Conservation (phyloP, 1,140 invertebrate species). For the Halesus radiatus region DNA sequence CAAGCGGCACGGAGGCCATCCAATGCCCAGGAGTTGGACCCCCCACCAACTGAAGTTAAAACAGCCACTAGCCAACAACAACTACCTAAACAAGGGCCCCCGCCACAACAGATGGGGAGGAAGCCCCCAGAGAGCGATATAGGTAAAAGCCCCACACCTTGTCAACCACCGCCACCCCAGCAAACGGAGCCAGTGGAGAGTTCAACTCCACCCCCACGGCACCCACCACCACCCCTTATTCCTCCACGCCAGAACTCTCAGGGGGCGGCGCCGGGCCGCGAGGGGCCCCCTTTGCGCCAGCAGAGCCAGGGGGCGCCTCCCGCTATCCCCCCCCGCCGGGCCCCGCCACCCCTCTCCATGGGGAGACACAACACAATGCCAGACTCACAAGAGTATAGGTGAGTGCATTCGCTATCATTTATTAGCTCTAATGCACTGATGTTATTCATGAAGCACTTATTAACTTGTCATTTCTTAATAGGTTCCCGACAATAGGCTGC, state of each 20-base stretch:
- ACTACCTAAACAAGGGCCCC: conserved; percentile 47
- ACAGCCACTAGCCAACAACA: conserved; percentile 54
- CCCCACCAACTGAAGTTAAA: conserved; percentile 59
- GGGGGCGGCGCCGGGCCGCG: neutral
- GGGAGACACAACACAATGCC: conserved; percentile 56
- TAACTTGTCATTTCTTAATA: no score
- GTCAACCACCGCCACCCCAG: neutral
- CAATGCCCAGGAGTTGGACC: conserved; percentile 57
- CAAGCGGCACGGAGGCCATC: conserved; percentile 64
- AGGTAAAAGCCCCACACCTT: conserved; percentile 25
- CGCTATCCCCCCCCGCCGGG: conserved; percentile 65
- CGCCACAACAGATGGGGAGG: conserved; percentile 27
- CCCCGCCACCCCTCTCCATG: conserved; percentile 51
- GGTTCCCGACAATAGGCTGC: no score
- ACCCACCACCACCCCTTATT: conserved; percentile 53
- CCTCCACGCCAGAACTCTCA: conserved; percentile 54
- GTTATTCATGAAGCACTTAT: no score
- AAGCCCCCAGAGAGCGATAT: conserved; percentile 32
- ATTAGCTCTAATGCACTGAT: no score
- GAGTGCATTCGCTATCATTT: neutral
- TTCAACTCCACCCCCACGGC: conserved; percentile 47
- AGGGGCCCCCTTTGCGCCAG: conserved; percentile 59
- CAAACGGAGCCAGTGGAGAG: neutral
- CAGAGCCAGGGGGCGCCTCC: conserved; percentile 63
- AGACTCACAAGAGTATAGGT: conserved; percentile 54